A percentile compares a stretch with the other conserved stretches of the same genome.
Evolutionary conservation across 2,797 vertebrate genomes (phyloP).

Genomic region (Mastacembelus armatus): DNA sequence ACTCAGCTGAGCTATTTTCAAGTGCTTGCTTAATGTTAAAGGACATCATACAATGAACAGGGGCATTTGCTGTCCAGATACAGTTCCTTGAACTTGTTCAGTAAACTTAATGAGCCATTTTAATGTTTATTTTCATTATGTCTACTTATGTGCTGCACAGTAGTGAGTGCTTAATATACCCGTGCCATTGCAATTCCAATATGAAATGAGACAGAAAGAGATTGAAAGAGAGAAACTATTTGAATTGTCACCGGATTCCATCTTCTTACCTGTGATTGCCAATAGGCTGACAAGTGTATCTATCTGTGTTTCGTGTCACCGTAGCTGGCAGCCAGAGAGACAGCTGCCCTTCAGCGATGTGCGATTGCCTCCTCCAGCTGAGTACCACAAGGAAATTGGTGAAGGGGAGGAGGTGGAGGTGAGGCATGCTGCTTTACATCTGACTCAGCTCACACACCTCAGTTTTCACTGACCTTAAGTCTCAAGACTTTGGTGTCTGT

Average conservation of each 20-base stretch:
- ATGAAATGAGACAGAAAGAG: background rate
- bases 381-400: conserved; percentile 90
- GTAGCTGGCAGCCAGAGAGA: conserved; percentile 93
- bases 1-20: conserved; percentile 2
- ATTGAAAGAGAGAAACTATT: background rate
- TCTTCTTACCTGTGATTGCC: conserved; percentile 5
- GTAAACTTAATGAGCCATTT: conserved; percentile 40
- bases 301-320: conserved; percentile 35
- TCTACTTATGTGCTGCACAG: conserved; percentile 1
- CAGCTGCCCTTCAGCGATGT: conserved; percentile 94
- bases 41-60: conserved; percentile 8
- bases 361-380: conserved; percentile 90
- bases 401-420: conserved; percentile 96
- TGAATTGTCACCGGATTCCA: background rate
- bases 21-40: conserved; percentile 10
- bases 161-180: background rate
- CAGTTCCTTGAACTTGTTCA: conserved; percentile 11
- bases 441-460: background rate
- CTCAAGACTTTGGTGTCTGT: background rate
- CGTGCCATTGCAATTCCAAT: background rate
- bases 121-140: conserved; percentile 23
- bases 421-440: conserved; percentile 37
- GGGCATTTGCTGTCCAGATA: conserved; percentile 11
- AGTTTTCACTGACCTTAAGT: background rate
- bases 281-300: conserved; percentile 23